Conservation (phyloP, 2,113 vertebrate species). For the Paraplagusia blochii region DNA sequence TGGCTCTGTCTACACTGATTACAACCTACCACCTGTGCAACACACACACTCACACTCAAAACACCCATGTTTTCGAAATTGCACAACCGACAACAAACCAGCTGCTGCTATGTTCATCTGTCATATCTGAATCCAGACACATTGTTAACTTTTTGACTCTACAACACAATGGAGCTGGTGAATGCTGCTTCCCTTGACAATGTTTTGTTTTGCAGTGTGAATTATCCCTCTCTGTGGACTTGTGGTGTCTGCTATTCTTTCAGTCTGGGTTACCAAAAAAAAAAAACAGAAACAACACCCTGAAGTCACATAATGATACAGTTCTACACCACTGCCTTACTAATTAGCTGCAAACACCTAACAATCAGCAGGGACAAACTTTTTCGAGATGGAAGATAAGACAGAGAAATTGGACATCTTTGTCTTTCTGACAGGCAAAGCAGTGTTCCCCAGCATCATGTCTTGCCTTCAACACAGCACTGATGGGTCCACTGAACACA, state of each 20-base stretch:
- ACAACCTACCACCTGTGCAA: slow-evolving; percentile 36
- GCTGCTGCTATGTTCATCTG: too few relatives aligned
- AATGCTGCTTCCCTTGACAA: slow-evolving; percentile 15
- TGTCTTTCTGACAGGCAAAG: slow-evolving; percentile 41
- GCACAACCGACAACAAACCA: too few relatives aligned
- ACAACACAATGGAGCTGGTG: slow-evolving; percentile 15
- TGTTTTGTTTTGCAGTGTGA: slow-evolving; percentile 24
- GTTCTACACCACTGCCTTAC: slow-evolving; percentile 27
- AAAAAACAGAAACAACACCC: slow-evolving; percentile 10
- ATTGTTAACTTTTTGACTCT: slow-evolving; percentile 6
- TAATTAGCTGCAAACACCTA: slow-evolving; percentile 37
- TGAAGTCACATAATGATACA: slow-evolving; percentile 48
- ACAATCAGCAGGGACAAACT: slow-evolving; percentile 38
- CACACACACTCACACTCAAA: slow-evolving; percentile 9
- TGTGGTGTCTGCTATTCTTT: slow-evolving; percentile 23
- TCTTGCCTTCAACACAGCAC: slow-evolving; percentile 27
- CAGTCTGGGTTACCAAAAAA: slow-evolving; percentile 22
- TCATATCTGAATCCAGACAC: neutral
- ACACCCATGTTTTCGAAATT: neutral
- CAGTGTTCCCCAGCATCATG: slow-evolving; percentile 11
- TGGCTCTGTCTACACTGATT: slow-evolving; percentile 45
- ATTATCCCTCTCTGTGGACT: slow-evolving; percentile 19
- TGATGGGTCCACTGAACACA: slow-evolving; percentile 42
- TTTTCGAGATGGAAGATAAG: slow-evolving; percentile 52
- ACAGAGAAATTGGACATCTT: slow-evolving; percentile 31